Evolutionary conservation across 2,888 invertebrate genomes (phyloP), one percentile per base, ranked within the genome.

Genomic region (Hirtodrosophila duncani): DNA sequence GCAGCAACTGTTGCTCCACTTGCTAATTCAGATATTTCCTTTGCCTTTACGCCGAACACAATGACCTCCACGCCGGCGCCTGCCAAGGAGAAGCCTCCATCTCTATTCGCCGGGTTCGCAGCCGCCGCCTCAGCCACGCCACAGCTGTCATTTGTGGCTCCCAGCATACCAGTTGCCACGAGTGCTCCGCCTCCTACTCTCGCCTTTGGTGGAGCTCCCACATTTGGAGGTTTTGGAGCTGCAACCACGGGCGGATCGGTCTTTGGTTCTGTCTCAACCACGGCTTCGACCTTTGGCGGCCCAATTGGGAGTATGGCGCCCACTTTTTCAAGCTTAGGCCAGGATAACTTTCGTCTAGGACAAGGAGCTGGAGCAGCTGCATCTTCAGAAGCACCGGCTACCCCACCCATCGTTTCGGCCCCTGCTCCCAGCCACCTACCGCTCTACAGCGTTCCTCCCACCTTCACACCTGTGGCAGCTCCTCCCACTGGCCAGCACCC

Each of bases 31-130:
- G 78, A 77, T 11, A 50, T 64, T 10, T 77, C 84, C 0, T 85
- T 86, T 60, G 53, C 75, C 2, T 67, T 83, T 2, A 56, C 74
- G 0, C 56, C 82, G 1, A 75, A 70, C n/a, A 66, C 80, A 4
- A 67, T 71, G 0, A 85, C 83, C 0, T 85, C 85, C 2, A 84
- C 86, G 1, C 85, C 86, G 3, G 71, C 84, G 3, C 64, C 75
- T 8, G 11, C 65, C n/a, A 83, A 83, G 33, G 82, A 82, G 0
- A 83, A 83, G 30, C 50, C 56, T 0, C n/a, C 43, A 0, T 56
- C 69, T 1, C 3, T 79, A 1, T 77, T 79, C 21, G 38, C 50
- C 3, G 64, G 63, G n/a, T 68, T 75, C 14, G 57, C 18, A 14
- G 24, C 4, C 10, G 63, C 62, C 7, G 8, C 62, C 2, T 17